Evolutionary conservation across 2,113 vertebrate genomes (phyloP), one percentile per base, ranked within the genome.

Genomic region (Laticauda laticaudata): DNA sequence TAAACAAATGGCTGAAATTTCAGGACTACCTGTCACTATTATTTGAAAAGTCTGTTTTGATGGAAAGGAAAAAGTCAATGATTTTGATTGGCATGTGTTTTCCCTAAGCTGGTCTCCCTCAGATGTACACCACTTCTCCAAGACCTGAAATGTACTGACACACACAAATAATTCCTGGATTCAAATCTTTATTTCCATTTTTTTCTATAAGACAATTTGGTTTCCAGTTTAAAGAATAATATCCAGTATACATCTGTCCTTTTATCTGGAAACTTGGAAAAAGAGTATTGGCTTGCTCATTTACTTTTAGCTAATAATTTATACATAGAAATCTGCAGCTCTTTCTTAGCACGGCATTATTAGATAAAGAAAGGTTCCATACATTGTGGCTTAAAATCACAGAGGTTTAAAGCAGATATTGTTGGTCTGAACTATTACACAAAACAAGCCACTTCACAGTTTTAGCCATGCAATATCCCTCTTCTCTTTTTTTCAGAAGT

Each of bases 401-500:
- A 91, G 53, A n/a, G 45, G 51, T 1, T 57, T 26, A 8, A 8
- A 53, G 34, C 23, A 20, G 23, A 48, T 5, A 29, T 21, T 29
- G 51, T 24, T n/a, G 43, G 26, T 20, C 6, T 54, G 75, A 48
- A 18, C 34, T n/a, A 24, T 56, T 81, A 39, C 39, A 34, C 85
- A 87, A 23, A 29, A 59, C 21, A 87, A 87, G 15, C 3, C 0
- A 20, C 90, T 24, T 54, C 18, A 26, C 20, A n/a, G 29, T 20
- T 23, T 64, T 64, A 54, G n/a, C 86, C n/a, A 26, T 18, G 26
- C 45, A 34, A 90, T n/a, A 75, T 94, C 8, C 0, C 56, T 95
- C 89, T 61, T 90, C 94, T 6, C 94, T 95, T 96, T 94, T 87
- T 94, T 87, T 97, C 94, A 97, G 92, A 95, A 94, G 94, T 91